A percentile compares a stretch with the other conserved stretches of the same genome.
These are phyloP conservation scores for Sussaba pulchella DNA, from an alignment of 2,888 invertebrate genomes.

Conservation along the genomic window DNA sequence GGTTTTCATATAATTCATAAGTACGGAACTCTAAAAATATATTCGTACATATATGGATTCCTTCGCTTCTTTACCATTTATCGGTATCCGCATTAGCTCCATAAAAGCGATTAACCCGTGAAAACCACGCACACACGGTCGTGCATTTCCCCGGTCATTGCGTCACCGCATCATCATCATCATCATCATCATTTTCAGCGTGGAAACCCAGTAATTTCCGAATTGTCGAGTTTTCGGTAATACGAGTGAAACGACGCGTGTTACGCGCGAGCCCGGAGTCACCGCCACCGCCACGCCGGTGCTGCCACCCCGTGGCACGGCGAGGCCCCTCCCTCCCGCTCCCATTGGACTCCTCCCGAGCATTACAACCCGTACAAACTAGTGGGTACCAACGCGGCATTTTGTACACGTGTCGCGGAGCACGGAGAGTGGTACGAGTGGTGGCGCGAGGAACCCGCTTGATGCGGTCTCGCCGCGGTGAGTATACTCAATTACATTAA, in stretches of 20 bases:
- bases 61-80: too few relatives aligned
- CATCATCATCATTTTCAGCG: constrained; percentile 4
- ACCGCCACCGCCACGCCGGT: constrained; percentile 2
- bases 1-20: too few relatives aligned
- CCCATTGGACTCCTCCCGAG: too few relatives aligned
- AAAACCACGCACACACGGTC: not conserved
- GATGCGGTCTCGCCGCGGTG: constrained; percentile 69
- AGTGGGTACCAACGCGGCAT: too few relatives aligned
- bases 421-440: constrained; percentile 32
- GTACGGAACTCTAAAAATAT: too few relatives aligned
- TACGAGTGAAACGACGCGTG: constrained; percentile 64
- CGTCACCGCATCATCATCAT: constrained; percentile 39
- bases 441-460: constrained; percentile 40
- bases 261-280: constrained; percentile 47
- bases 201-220: constrained; percentile 47
- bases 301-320: constrained; percentile 31
- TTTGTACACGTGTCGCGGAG: constrained; percentile 26
- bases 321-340: constrained; percentile 1
- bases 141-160: constrained; percentile 29
- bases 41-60: too few relatives aligned
- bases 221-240: constrained; percentile 63
- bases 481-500: constrained; percentile 80
- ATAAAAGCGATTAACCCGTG: too few relatives aligned
- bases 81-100: too few relatives aligned
- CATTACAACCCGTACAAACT: too few relatives aligned